phyloP scores from a whole-genome alignment of 2,888 invertebrate species.

The Mechanitis messenoides region DNA sequence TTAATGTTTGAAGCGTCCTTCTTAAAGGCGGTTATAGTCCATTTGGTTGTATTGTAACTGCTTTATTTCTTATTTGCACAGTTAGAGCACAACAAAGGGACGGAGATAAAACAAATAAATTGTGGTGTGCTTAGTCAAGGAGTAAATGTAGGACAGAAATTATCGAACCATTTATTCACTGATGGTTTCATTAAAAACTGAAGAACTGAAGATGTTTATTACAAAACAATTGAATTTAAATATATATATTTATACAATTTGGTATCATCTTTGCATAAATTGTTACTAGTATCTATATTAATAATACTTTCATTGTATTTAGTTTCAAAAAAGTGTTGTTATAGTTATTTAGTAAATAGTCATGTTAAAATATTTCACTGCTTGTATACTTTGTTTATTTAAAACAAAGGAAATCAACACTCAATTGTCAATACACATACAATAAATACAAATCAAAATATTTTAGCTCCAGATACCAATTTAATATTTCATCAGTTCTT shows the following conservation, averaged over 20 bases:
- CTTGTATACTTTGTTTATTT: background rate
- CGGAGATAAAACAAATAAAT: conserved; percentile 63
- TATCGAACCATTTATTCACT: conserved; percentile 37
- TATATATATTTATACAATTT: background rate
- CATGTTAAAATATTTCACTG: background rate
- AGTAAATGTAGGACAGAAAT: conserved; percentile 44
- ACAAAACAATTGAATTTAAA: background rate
- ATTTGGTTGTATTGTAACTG: conserved; percentile 58
- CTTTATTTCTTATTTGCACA: conserved; percentile 51
- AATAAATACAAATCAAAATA: conserved; percentile 22
- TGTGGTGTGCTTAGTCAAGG: conserved; percentile 42
- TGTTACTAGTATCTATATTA: background rate
- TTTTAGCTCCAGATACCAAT: conserved; percentile 22
- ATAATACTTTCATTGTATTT: too few species aligned
- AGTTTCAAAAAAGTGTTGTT: too few species aligned
- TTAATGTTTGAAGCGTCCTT: conserved; percentile 39
- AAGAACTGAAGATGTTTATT: conserved; percentile 23
- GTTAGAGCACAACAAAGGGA: conserved; percentile 55
- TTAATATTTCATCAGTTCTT: conserved; percentile 32
- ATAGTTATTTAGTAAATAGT: too few species aligned
- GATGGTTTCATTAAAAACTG: conserved; percentile 37
- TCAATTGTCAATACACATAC: conserved; percentile 19
- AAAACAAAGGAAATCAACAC: conserved; percentile 18
- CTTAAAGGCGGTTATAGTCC: conserved; percentile 50
- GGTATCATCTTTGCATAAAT: background rate